Evolutionary conservation across 1,140 invertebrate species (phyloP).

Genomic region (Wiebesia pumilae): DNA sequence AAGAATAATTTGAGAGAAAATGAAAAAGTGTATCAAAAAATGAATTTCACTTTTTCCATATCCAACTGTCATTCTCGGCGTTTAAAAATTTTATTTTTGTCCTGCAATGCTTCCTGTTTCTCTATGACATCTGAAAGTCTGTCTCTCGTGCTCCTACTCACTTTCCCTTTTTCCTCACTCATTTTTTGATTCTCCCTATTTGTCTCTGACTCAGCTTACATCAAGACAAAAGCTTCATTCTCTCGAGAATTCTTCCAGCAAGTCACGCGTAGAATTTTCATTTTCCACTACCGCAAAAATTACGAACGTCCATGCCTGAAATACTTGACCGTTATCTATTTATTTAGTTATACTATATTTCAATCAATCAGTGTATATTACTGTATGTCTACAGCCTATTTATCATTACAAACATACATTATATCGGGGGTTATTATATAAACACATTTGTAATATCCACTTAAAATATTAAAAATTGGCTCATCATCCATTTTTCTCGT

Average conservation of each 20-base stretch:
- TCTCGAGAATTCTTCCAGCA: background rate
- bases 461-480: too few relatives aligned
- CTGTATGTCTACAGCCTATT: too few relatives aligned
- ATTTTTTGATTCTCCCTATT: background rate
- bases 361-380: background rate
- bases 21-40: conserved; percentile 49
- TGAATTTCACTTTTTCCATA: conserved; percentile 48
- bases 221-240: conserved; percentile 28
- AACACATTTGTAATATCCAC: too few relatives aligned
- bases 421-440: too few relatives aligned
- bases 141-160: background rate
- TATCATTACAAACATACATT: too few relatives aligned
- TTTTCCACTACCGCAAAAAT: conserved; percentile 8
- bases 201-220: background rate
- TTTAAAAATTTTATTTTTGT: conserved; percentile 28
- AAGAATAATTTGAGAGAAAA: conserved; percentile 35
- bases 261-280: conserved; percentile 5
- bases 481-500: too few relatives aligned
- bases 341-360: too few relatives aligned
- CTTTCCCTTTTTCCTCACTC: background rate
- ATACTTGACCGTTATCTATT: background rate
- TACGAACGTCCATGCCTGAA: background rate
- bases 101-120: background rate
- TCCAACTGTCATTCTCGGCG: background rate
- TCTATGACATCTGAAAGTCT: background rate